Conservation (phyloP, 2,797 vertebrate genomes). For the Platyrinchus mystaceus region DNA sequence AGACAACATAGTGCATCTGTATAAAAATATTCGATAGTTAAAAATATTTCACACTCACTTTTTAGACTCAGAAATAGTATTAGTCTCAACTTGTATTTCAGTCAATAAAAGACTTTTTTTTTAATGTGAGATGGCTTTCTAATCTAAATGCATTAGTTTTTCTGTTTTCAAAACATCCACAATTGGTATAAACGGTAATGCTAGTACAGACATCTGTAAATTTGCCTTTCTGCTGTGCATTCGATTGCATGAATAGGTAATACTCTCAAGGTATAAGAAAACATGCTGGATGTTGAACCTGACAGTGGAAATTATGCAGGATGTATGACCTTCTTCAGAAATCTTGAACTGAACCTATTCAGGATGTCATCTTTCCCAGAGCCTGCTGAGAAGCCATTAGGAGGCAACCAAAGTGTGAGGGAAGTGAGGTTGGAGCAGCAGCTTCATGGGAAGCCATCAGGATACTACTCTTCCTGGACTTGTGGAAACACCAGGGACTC, state of each 20-base stretch:
- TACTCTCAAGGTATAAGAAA: not conserved
- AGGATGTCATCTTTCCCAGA: not conserved
- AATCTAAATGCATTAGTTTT: not conserved
- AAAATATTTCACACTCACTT: not conserved
- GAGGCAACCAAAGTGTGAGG: not conserved
- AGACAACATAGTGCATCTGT: not conserved
- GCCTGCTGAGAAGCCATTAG: not conserved
- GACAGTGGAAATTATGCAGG: not conserved
- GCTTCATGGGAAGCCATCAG: not conserved
- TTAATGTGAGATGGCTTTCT: not conserved
- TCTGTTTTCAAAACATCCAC: not conserved
- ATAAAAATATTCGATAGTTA: not conserved
- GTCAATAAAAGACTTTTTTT: not conserved
- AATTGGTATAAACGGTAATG: not conserved
- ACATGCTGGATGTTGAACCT: not conserved
- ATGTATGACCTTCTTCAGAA: not conserved
- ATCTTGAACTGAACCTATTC: not conserved
- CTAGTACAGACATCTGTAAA: not conserved
- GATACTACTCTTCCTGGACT: not conserved
- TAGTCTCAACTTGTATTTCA: not conserved
- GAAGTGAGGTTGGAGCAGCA: rapidly evolving
- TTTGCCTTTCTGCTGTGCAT: not conserved
- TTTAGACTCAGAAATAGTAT: not conserved
- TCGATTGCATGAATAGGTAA: not conserved
- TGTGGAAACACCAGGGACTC: not conserved